A percentile compares a stretch with the other conserved stretches of the same genome.
Evolutionary conservation across 2,113 vertebrate species (phyloP).

Genomic region (Lutjanus erythropterus): DNA sequence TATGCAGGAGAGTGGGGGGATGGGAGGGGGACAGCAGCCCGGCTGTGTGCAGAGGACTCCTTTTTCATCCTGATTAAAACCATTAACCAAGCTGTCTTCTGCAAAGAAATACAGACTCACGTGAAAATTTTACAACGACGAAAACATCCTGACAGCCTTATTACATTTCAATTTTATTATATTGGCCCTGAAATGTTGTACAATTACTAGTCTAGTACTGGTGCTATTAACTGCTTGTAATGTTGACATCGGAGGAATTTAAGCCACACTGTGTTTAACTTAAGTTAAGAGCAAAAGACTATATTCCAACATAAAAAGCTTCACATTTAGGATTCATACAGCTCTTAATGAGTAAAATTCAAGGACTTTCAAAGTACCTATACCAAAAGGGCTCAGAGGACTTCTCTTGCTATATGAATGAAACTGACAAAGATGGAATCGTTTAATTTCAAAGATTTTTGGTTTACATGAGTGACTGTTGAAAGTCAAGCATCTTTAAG

Average conservation of each 20-base stretch:
- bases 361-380: no score
- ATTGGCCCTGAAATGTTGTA: background rate
- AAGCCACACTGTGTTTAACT: background rate
- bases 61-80: slow-evolving; percentile 80
- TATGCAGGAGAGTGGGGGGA: slow-evolving; percentile 86
- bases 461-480: no score
- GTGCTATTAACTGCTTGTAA: slow-evolving; percentile 17
- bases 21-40: slow-evolving; percentile 81
- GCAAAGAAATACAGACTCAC: slow-evolving; percentile 22
- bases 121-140: slow-evolving; percentile 8
- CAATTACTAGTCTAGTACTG: background rate
- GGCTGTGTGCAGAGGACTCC: slow-evolving; percentile 76
- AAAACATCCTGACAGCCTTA: slow-evolving; percentile 12
- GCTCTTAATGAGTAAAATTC: no score
- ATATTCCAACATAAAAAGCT: background rate
- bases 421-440: no score
- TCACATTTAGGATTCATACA: no score
- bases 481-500: no score
- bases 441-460: no score
- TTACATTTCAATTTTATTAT: background rate
- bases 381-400: no score
- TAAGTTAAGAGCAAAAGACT: background rate
- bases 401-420: no score
- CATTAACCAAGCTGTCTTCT: slow-evolving; percentile 63
- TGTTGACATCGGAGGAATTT: slow-evolving; percentile 6